Conservation (phyloP, 2,797 vertebrate genomes). For the Manis crassicaudata region DNA sequence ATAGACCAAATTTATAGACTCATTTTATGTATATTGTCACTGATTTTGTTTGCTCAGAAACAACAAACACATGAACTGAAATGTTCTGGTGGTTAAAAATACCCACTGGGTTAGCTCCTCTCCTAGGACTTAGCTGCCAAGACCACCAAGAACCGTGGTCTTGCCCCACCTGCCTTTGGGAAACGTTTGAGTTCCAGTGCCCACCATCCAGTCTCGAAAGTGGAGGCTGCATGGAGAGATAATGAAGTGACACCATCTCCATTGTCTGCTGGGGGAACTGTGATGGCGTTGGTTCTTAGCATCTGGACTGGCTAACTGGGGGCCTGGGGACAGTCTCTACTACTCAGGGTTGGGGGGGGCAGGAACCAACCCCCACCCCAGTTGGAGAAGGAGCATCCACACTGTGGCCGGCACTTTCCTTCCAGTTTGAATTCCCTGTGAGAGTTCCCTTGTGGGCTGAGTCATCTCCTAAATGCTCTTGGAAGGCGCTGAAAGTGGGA, state of each 20-base stretch:
- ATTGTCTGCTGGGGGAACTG: background rate
- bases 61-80: background rate
- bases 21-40: accelerated
- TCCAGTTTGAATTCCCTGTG: background rate
- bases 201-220: accelerated
- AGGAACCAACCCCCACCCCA: background rate
- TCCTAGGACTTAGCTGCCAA: background rate
- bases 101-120: background rate
- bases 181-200: accelerated
- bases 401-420: background rate
- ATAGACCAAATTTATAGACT: background rate
- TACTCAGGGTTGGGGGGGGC: accelerated
- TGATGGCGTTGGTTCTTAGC: background rate
- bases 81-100: background rate
- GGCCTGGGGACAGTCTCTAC: background rate
- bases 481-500: background rate
- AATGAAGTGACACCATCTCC: background rate
- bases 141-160: too few species aligned
- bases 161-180: background rate
- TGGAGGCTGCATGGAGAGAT: background rate
- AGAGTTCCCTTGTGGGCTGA: background rate
- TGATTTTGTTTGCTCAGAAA: background rate
- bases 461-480: background rate
- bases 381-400: background rate
- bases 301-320: background rate